phyloP scores from a whole-genome alignment of 2,888 invertebrate genomes.

The Octodonta nipae region DNA sequence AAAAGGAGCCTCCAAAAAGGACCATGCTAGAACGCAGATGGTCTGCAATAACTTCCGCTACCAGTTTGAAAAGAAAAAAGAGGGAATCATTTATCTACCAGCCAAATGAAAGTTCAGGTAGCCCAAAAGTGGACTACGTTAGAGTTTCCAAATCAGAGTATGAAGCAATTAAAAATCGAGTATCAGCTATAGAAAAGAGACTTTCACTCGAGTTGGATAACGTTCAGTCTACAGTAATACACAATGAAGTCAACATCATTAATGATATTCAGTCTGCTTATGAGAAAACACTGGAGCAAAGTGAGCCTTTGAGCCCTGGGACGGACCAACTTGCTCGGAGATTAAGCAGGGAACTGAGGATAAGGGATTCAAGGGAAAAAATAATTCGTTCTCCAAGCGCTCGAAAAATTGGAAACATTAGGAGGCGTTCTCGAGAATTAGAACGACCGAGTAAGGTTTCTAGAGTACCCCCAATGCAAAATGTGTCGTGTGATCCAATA shows the following conservation, averaged over 20 bases:
- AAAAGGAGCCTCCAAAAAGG: slow-evolving; percentile 16
- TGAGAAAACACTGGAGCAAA: slow-evolving; percentile 58
- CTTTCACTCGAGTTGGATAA: slow-evolving; percentile 29
- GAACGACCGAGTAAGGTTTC: too few species aligned
- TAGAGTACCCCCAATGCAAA: too few species aligned
- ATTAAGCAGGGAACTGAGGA: slow-evolving; percentile 60
- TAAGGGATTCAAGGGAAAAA: slow-evolving; percentile 54
- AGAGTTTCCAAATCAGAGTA: slow-evolving; percentile 62
- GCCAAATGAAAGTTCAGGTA: slow-evolving; percentile 17
- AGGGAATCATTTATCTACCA: slow-evolving; percentile 23
- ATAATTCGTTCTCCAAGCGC: slow-evolving; percentile 65
- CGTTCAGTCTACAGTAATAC: slow-evolving; percentile 15
- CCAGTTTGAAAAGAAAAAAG: slow-evolving; percentile 26
- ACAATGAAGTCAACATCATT: slow-evolving; percentile 36
- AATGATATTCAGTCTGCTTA: slow-evolving; percentile 59
- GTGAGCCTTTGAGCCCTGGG: slow-evolving; percentile 48
- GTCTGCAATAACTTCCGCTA: slow-evolving; percentile 39
- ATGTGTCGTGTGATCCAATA: too few species aligned
- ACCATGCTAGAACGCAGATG: slow-evolving; percentile 38
- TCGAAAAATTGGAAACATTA: slow-evolving; percentile 62
- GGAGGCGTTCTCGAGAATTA: slow-evolving; percentile 59
- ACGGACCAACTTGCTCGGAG: slow-evolving; percentile 59
- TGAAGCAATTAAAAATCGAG: slow-evolving; percentile 62
- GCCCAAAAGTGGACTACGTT: slow-evolving; percentile 44
- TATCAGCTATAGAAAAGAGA: slow-evolving; percentile 46